These are phyloP conservation scores for Amphibalanus amphitrite DNA, from an alignment of 1,140 invertebrate species.

Conservation along the genomic window DNA sequence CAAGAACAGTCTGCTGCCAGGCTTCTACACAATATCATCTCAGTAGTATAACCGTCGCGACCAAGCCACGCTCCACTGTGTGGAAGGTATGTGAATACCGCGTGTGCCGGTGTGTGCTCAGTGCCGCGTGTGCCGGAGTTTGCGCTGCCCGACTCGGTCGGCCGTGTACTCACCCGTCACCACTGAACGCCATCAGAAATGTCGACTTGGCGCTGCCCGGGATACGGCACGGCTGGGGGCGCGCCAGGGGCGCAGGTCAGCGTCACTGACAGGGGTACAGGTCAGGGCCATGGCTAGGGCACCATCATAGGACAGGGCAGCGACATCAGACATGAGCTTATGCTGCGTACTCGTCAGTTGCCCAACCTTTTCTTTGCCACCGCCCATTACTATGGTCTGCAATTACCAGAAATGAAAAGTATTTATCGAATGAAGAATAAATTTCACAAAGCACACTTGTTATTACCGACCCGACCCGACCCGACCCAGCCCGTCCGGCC, in stretches of 20 bases:
- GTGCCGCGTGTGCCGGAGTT: no score
- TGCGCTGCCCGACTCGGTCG: no score
- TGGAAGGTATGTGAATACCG: slow-evolving; percentile 3
- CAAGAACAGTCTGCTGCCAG: background rate
- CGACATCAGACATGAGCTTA: background rate
- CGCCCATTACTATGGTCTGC: no score
- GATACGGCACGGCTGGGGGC: slow-evolving; percentile 37
- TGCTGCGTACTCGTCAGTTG: no score
- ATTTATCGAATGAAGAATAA: background rate
- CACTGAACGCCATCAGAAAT: slow-evolving; percentile 70
- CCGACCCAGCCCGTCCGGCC: background rate
- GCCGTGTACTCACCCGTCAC: slow-evolving; percentile 60
- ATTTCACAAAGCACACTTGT: background rate
- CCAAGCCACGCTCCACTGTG: background rate
- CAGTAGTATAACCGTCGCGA: background rate
- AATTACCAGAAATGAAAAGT: background rate
- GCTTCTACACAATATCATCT: background rate
- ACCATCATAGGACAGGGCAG: background rate
- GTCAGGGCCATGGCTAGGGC: background rate
- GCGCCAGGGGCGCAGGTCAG: background rate
- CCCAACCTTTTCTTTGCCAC: no score
- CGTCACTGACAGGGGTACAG: background rate
- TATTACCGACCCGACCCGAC: background rate
- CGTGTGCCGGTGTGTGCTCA: no score
- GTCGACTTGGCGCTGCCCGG: slow-evolving; percentile 55